Percentiles rank a stretch among this genome's conserved stretches.
phyloP scores from a whole-genome alignment of 2,888 invertebrate genomes.

The Sinohyriopsis cumingii region DNA sequence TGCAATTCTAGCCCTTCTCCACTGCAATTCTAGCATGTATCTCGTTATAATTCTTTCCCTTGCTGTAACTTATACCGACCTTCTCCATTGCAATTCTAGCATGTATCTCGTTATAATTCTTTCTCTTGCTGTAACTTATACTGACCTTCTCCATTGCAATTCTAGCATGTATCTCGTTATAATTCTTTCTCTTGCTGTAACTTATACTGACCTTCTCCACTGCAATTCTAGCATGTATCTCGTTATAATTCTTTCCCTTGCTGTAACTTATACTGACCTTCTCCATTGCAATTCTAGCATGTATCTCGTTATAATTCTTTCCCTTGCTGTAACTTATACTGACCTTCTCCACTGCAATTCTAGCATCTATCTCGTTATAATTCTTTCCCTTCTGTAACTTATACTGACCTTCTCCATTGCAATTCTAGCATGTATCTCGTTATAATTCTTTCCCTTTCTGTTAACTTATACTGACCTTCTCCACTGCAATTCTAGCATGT shows the following conservation, averaged over 20 bases:
- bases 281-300: constrained; percentile 97
- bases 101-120: constrained; percentile 99
- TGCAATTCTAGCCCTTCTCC: constrained; percentile 95
- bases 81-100: constrained; percentile 97
- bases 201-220: constrained; percentile 82
- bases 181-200: no score
- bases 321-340: constrained; percentile 11
- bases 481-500: constrained; percentile 96
- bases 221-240: constrained; percentile 98
- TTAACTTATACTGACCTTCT: constrained; percentile 77
- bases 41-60: no score
- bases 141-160: constrained; percentile 91
- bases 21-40: constrained; percentile 98
- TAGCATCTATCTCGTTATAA: constrained; percentile 99
- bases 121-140: no score
- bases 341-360: constrained; percentile 93
- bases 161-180: constrained; percentile 98
- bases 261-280: constrained; percentile 75
- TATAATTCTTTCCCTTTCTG: no score
- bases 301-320: no score
- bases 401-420: constrained; percentile 86
- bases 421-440: constrained; percentile 98
- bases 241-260: no score
- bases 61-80: constrained; percentile 54
- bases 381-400: no score